Percentiles rank a stretch among this genome's conserved stretches.
These are phyloP conservation scores for Gymnoscopelus microlampas DNA, from an alignment of 2,797 vertebrate genomes.

Conservation along the genomic window DNA sequence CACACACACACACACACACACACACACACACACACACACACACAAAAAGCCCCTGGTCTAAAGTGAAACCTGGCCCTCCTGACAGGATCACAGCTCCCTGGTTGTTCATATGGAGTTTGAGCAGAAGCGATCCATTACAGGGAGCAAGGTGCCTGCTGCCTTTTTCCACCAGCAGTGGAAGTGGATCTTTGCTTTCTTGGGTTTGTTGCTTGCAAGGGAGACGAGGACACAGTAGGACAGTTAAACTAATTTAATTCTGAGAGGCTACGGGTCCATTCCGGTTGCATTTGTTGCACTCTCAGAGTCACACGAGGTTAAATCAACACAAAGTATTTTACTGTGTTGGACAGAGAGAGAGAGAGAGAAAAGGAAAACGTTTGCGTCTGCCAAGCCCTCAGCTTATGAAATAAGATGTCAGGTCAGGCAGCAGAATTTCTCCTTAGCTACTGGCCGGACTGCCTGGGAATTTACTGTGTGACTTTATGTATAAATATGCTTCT, in stretches of 20 bases:
- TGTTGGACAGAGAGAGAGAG: constrained; percentile 37
- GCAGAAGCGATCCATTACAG: constrained; percentile 73
- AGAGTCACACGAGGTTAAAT: no score
- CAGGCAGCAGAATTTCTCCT: constrained; percentile 21
- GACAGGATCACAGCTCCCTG: constrained; percentile 71
- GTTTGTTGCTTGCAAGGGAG: constrained; percentile 41
- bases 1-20: no score
- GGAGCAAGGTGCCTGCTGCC: constrained; percentile 68
- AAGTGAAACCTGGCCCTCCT: constrained; percentile 54
- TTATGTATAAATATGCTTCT: no score
- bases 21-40: no score
- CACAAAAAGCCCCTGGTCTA: constrained; percentile 48
- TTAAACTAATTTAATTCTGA: no score
- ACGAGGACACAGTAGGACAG: no score
- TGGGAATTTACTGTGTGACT: no score
- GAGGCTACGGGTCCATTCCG: neutral
- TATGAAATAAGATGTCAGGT: constrained; percentile 63
- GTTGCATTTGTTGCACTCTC: no score
- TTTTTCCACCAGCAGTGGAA: constrained; percentile 66
- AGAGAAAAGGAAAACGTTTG: constrained; percentile 28
- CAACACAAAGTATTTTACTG: no score
- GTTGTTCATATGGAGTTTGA: constrained; percentile 67
- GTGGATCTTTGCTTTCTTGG: constrained; percentile 70
- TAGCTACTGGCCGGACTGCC: no score
- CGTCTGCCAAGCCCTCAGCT: constrained; percentile 52